Percentiles rank a stretch among this genome's conserved stretches.
Conservation (phyloP, 1,140 invertebrate genomes). For the Zaprionus lachaisei region DNA sequence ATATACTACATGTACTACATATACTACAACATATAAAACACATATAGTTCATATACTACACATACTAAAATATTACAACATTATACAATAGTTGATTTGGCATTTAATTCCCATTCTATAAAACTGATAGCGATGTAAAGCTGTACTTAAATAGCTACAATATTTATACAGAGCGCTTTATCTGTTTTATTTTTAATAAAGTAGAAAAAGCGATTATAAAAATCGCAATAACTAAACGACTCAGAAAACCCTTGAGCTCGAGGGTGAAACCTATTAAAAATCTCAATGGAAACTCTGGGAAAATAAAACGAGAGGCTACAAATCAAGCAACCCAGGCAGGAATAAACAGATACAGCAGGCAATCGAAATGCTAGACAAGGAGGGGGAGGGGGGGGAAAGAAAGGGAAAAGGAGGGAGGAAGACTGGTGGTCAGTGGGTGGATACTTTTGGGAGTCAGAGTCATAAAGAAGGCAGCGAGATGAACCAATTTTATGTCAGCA, state of each 20-base stretch:
- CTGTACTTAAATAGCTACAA: not conserved
- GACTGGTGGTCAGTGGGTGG: not conserved
- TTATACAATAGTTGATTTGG: no score
- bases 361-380: not conserved
- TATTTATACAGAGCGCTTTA: not conserved
- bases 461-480: conserved; percentile 36
- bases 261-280: not conserved
- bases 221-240: not conserved
- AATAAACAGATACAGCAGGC: conserved; percentile 2
- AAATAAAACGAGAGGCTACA: not conserved
- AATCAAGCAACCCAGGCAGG: not conserved
- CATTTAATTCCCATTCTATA: not conserved
- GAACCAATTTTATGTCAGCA: conserved; percentile 36
- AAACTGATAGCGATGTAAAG: not conserved
- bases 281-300: not conserved
- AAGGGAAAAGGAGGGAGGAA: not conserved
- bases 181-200: not conserved
- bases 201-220: not conserved
- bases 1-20: not conserved
- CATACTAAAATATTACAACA: no score
- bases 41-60: no score
- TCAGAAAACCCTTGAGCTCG: not conserved
- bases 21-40: not conserved
- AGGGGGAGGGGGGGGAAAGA: no score
- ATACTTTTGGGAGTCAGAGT: conserved; percentile 4